These are phyloP conservation scores for Eclectus roratus DNA, from an alignment of 2,113 vertebrate genomes.

Conservation along the genomic window DNA sequence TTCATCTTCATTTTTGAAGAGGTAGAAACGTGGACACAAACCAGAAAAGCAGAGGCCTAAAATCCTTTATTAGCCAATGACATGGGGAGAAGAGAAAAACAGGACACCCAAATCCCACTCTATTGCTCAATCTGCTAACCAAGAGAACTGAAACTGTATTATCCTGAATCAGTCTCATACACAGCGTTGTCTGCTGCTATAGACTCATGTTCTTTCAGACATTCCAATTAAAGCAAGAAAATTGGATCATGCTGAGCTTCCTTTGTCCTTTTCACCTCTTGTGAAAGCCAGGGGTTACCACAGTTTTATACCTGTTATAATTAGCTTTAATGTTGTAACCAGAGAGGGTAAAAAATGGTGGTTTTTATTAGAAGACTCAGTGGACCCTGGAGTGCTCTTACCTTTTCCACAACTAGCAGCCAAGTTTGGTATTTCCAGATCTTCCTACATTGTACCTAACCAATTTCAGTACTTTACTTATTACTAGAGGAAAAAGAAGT, in stretches of 20 bases:
- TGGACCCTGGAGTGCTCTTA: not conserved
- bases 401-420: not conserved
- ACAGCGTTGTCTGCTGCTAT: not conserved
- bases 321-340: not conserved
- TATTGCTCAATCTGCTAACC: not conserved
- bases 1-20: not conserved
- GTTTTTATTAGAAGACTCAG: not conserved
- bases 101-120: not conserved
- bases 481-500: not conserved
- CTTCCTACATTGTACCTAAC: not conserved
- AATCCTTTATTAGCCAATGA: not conserved
- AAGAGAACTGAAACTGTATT: not conserved
- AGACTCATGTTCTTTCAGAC: not conserved
- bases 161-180: not conserved
- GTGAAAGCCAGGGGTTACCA: not conserved
- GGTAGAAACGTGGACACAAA: not conserved
- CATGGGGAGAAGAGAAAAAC: not conserved
- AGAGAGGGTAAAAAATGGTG: not conserved
- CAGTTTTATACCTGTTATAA: not conserved
- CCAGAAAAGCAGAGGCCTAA: not conserved
- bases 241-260: not conserved
- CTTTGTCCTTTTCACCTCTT: not conserved
- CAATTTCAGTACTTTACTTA: not conserved
- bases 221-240: constrained; percentile 8
- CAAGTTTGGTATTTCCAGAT: not conserved